phyloP scores from a whole-genome alignment of 2,888 invertebrate species.

The Meganola albula region DNA sequence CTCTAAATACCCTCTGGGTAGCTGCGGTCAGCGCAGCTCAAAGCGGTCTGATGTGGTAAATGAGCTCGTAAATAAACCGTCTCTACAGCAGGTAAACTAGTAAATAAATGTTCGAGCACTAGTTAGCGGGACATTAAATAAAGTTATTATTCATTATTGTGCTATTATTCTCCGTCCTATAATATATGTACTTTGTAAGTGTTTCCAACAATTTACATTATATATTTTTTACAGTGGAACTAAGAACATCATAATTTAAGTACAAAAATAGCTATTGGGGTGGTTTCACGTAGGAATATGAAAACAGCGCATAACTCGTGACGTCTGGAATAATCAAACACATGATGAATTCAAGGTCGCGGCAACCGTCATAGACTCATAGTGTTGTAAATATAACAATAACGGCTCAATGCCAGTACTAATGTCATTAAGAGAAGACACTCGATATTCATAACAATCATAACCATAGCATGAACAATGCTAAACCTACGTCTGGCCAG shows the following conservation, averaged over 20 bases:
- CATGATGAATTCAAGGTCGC: constrained; percentile 64
- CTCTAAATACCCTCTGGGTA: constrained; percentile 8
- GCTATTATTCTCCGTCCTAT: not conserved
- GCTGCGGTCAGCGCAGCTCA: constrained; percentile 14
- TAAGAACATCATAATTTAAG: too few species aligned
- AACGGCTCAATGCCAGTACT: constrained; percentile 57
- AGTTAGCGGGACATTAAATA: too few species aligned
- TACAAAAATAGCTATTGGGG: too few species aligned
- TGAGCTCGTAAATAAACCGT: constrained; percentile 13
- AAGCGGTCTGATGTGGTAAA: constrained; percentile 11
- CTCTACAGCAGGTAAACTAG: constrained; percentile 9
- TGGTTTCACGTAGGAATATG: constrained; percentile 29
- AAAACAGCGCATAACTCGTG: constrained; percentile 52
- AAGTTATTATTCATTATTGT: too few species aligned
- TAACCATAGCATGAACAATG: too few species aligned
- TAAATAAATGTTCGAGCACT: constrained; percentile 5
- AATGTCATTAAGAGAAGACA: constrained; percentile 29
- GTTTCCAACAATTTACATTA: too few species aligned
- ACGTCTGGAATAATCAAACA: constrained; percentile 63
- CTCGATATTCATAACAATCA: not conserved
- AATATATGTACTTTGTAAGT: not conserved
- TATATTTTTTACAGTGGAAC: too few species aligned
- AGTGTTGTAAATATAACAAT: constrained; percentile 62
- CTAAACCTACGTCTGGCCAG: too few species aligned
- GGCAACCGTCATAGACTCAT: constrained; percentile 53